A percentile compares a stretch with the other conserved stretches of the same genome.
Evolutionary conservation across 37 sponge, comb jelly and placozoan genomes (phyloP).

Genomic region (Hormiphora californensis): DNA sequence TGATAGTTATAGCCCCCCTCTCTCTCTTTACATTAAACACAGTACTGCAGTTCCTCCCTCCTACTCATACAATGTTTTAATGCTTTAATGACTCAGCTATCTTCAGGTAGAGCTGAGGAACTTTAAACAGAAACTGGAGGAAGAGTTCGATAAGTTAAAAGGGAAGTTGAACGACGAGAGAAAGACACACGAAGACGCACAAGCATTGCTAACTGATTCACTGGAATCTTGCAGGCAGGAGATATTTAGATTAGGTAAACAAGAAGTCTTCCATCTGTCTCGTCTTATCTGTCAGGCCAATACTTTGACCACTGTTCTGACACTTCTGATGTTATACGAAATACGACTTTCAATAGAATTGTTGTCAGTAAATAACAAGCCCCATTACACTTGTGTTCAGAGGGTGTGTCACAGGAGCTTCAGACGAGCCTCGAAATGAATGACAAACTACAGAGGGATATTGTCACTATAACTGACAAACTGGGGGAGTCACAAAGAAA

Average conservation of each 20-base stretch:
- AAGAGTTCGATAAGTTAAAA: slow-evolving; percentile 34
- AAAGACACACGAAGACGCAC: slow-evolving; percentile 47
- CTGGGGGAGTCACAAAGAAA: slow-evolving; percentile 8
- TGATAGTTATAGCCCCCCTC: too few relatives aligned
- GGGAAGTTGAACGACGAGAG: slow-evolving; percentile 22
- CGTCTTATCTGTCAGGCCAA: too few relatives aligned
- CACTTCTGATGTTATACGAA: too few relatives aligned
- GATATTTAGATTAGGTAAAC: neutral
- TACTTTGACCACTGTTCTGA: too few relatives aligned
- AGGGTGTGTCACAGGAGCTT: neutral
- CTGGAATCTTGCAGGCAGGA: slow-evolving; percentile 31
- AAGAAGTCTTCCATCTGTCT: too few relatives aligned
- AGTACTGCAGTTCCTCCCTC: too few relatives aligned
- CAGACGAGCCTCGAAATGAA: slow-evolving; percentile 16
- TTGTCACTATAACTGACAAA: slow-evolving; percentile 12
- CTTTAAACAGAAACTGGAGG: slow-evolving; percentile 1
- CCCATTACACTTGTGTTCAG: too few relatives aligned
- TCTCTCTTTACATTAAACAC: too few relatives aligned
- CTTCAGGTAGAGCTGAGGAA: slow-evolving; percentile 2
- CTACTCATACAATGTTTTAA: too few relatives aligned
- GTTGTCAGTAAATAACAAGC: too few relatives aligned
- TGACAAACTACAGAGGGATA: slow-evolving; percentile 17
- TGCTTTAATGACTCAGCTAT: too few relatives aligned
- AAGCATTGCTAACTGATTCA: slow-evolving; percentile 36
- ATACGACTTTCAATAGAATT: too few relatives aligned